These are phyloP conservation scores for Cyrtorhinus lividipennis DNA, from an alignment of 1,140 invertebrate species.

Conservation along the genomic window DNA sequence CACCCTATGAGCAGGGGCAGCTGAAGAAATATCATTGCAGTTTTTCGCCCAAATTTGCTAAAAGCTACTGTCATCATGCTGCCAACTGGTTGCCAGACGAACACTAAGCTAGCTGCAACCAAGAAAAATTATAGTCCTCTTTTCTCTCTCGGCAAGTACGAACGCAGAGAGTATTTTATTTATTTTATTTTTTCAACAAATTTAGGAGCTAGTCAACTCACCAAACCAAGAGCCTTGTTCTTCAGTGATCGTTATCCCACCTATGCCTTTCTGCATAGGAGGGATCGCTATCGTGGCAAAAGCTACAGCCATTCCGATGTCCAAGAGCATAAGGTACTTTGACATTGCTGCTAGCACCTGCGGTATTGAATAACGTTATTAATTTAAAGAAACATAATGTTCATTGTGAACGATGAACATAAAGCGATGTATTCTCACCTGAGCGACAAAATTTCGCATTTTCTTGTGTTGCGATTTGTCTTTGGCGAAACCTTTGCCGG, in stretches of 20 bases:
- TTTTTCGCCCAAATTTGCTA: conserved; percentile 23
- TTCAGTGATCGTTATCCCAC: conserved; percentile 22
- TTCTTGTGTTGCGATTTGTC: background rate
- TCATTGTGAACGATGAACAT: background rate
- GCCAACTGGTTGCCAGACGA: conserved; percentile 26
- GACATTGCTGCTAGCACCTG: conserved; percentile 23
- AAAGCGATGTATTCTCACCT: background rate
- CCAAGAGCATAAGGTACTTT: conserved; percentile 23
- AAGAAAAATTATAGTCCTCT: no score
- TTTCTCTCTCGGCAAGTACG: background rate
- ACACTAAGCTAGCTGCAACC: conserved; percentile 26
- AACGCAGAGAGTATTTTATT: no score
- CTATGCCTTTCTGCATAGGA: conserved; percentile 21
- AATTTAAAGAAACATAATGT: background rate
- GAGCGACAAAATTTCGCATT: background rate
- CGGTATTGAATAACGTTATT: background rate
- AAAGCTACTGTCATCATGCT: conserved; percentile 23
- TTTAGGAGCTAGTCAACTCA: conserved; percentile 16
- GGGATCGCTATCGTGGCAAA: conserved; percentile 26
- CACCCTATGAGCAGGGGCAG: conserved; percentile 24
- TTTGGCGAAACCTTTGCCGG: background rate
- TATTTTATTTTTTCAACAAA: background rate
- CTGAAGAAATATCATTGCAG: conserved; percentile 25
- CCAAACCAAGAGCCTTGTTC: conserved; percentile 26
- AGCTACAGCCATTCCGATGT: conserved; percentile 25